Base-by-base conservation (phyloP, 2,888 invertebrate species). In the Sclerodermus sp. region DNA sequence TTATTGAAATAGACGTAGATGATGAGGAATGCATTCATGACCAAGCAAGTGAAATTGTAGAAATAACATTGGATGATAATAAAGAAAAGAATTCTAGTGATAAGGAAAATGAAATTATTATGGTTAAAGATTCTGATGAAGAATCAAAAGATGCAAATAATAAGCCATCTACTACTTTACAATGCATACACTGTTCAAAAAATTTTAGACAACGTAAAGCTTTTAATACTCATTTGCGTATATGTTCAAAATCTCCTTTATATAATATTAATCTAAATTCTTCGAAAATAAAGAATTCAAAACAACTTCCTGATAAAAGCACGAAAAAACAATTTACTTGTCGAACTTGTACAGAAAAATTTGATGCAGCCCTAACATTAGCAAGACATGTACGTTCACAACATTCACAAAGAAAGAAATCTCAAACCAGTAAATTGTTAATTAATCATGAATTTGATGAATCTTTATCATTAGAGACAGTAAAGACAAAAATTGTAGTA, bases 91-190 rank as follows among this genome's bases (percentile, higher is more conserved):
- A 66, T 16, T 77, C 77, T 1, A 78, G 77, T 47, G 77, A 78
- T 45, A 78, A 78, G 44, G 77, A 78, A 45, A 77, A 78, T 44
- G 74, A 75, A 42, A 68, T 76, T n/a, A 76, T 76, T 49, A 74
- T 76, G 62, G 71, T 76, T 1, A 72, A 70, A 15, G 76, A 76
- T 46, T 74, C 75, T 0, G 75, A 76, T n/a, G 72, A 71, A 2
- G 62, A 70, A 16, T 53, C 58, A 5, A 55, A 59, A n/a, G 62
- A 55, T 8, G 45, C 62, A 13, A 51, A 48, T 30, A 49, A 52
- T 1, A 64, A 63, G 40, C 32, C 42, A 1, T 39, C 49, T 6
- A 44, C 60, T 10, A 52, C 62, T 6, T 50, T 74, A 39, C 66
- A 71, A 15, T 78, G 77, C 31, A 59, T 63, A 30, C 59, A 70